Evolutionary conservation across 2,113 vertebrate genomes (phyloP).

Genomic region (Turdus rufiventris): DNA sequence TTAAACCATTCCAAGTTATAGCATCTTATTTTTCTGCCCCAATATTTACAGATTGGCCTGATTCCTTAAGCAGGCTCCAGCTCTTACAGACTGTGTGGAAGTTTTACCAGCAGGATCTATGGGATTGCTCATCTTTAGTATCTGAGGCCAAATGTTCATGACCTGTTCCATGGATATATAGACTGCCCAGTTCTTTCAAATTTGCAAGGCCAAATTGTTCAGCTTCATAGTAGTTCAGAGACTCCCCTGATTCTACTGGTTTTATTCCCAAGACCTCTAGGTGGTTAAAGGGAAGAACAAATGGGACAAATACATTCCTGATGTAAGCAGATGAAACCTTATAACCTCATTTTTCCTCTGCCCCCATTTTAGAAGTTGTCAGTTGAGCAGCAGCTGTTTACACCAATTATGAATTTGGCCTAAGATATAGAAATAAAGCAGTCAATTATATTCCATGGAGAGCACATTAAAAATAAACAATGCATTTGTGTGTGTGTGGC

Average conservation of each 20-base stretch:
- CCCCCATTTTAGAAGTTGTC: slow-evolving; percentile 2
- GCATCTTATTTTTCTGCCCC: background rate
- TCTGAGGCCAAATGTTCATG: background rate
- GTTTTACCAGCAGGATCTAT: background rate
- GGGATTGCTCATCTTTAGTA: background rate
- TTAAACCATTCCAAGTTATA: background rate
- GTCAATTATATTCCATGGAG: slow-evolving; percentile 15
- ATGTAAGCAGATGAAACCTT: slow-evolving; percentile 42
- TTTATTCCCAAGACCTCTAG: background rate
- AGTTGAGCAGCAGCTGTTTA: slow-evolving; percentile 49
- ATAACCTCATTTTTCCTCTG: slow-evolving; percentile 30
- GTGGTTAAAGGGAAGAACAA: slow-evolving; percentile 12
- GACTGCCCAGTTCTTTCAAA: background rate
- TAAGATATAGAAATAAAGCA: slow-evolving; percentile 50
- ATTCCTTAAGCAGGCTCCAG: background rate
- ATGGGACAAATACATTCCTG: slow-evolving; percentile 17
- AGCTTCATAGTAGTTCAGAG: background rate
- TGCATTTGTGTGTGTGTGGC: slow-evolving; percentile 10
- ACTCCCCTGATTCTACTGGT: background rate
- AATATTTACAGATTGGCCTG: background rate
- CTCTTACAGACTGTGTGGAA: background rate
- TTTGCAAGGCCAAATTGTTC: background rate
- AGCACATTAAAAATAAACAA: slow-evolving; percentile 63
- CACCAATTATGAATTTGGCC: slow-evolving; percentile 47
- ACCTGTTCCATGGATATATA: background rate